These are phyloP conservation scores for Tadarida brasiliensis DNA, from an alignment of 2,797 vertebrate species.

Conservation along the genomic window DNA sequence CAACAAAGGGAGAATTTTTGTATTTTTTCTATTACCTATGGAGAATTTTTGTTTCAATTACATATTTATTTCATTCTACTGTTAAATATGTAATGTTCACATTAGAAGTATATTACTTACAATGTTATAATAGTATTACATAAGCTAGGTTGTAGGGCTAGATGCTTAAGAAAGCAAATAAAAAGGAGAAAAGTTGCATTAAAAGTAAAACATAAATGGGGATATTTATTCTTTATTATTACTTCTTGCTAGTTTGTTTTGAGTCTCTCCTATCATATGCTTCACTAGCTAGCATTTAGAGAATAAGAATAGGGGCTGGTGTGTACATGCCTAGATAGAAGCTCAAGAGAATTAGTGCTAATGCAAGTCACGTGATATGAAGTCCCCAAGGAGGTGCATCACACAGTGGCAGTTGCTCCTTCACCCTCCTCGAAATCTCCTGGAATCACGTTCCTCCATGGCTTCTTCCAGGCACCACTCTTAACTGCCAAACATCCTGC, in stretches of 20 bases:
- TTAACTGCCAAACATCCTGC: background rate
- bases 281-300: background rate
- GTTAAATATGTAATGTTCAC: background rate
- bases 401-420: background rate
- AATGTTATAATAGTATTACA: background rate
- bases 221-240: conserved; percentile 15
- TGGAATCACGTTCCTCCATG: background rate
- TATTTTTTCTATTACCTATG: background rate
- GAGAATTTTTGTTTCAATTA: background rate
- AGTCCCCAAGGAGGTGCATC: background rate
- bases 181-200: conserved; percentile 7
- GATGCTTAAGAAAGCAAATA: background rate
- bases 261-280: background rate
- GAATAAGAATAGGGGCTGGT: background rate
- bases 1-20: background rate
- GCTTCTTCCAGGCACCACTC: background rate
- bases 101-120: background rate
- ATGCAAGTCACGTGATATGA: background rate
- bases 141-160: background rate
- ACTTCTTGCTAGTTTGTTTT: background rate
- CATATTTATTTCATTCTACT: background rate
- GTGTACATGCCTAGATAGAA: background rate
- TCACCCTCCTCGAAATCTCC: background rate
- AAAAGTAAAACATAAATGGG: background rate
- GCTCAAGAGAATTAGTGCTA: background rate